A percentile compares a stretch with the other conserved stretches of the same genome.
phyloP scores from a whole-genome alignment of 2,888 invertebrate species.

The Meloe dianella region DNA sequence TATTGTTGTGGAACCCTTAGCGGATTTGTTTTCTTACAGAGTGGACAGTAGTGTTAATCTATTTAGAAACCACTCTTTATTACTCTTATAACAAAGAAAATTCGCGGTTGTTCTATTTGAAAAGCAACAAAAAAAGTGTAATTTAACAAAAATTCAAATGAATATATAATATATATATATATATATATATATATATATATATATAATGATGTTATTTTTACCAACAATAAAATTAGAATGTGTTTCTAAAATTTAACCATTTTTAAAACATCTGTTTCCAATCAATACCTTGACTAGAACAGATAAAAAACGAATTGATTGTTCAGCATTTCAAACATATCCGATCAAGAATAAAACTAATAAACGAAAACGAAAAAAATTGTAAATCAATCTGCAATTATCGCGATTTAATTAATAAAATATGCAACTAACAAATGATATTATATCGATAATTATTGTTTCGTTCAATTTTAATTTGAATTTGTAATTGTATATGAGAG shows the following conservation, averaged over 20 bases:
- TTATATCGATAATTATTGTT: neutral
- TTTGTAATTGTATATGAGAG: slow-evolving; percentile 9
- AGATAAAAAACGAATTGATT: neutral
- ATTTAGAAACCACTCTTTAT: slow-evolving; percentile 30
- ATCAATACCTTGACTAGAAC: neutral
- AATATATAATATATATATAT: neutral
- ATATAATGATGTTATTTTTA: too few relatives aligned
- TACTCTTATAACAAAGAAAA: slow-evolving; percentile 9
- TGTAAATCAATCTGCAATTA: neutral
- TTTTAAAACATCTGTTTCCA: neutral
- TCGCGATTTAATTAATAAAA: neutral
- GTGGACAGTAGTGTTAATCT: slow-evolving; percentile 33
- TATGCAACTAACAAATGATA: neutral
- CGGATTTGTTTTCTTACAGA: slow-evolving; percentile 32
- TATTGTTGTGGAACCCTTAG: slow-evolving; percentile 29
- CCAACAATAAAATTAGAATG: neutral
- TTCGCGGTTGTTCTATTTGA: neutral
- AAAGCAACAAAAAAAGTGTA: neutral
- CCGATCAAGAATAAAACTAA: neutral
- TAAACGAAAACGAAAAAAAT: neutral
- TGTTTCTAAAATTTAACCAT: neutral
- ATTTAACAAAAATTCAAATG: neutral
- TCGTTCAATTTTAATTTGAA: slow-evolving; percentile 7
- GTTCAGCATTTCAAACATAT: neutral
- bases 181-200: too few relatives aligned